These are phyloP conservation scores for Dicerorhinus sumatrensis DNA, from an alignment of 2,113 vertebrate species.

Conservation along the genomic window DNA sequence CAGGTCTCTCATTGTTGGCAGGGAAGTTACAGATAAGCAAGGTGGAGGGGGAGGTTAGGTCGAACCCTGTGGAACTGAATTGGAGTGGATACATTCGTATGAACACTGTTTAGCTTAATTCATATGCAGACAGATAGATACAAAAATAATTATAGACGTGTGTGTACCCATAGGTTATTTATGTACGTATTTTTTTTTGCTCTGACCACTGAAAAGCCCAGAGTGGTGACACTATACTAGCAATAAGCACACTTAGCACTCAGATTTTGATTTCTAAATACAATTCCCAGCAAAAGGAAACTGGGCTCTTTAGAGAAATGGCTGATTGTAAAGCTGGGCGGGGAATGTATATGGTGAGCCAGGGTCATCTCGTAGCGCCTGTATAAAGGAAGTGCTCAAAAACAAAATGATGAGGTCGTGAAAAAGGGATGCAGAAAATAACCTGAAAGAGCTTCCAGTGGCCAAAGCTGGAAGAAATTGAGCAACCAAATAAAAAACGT, in stretches of 20 bases:
- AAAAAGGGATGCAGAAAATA: background rate
- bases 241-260: background rate
- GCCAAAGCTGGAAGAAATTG: background rate
- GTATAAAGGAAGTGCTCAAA: background rate
- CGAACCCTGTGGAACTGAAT: background rate
- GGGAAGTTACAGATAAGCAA: background rate
- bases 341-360: background rate
- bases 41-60: background rate
- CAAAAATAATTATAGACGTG: background rate
- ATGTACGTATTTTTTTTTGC: background rate
- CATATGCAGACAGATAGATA: background rate
- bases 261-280: background rate
- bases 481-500: background rate
- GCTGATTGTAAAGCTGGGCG: background rate
- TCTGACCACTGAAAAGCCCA: background rate
- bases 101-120: background rate
- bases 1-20: background rate
- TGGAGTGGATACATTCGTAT: background rate
- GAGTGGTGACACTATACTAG: background rate
- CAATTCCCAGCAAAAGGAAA: background rate
- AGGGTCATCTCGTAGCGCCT: background rate
- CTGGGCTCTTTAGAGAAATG: background rate
- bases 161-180: background rate
- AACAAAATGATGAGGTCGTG: background rate
- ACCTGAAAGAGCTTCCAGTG: background rate